Conservation (phyloP, 2,888 invertebrate species). For the Torymus auratus region DNA sequence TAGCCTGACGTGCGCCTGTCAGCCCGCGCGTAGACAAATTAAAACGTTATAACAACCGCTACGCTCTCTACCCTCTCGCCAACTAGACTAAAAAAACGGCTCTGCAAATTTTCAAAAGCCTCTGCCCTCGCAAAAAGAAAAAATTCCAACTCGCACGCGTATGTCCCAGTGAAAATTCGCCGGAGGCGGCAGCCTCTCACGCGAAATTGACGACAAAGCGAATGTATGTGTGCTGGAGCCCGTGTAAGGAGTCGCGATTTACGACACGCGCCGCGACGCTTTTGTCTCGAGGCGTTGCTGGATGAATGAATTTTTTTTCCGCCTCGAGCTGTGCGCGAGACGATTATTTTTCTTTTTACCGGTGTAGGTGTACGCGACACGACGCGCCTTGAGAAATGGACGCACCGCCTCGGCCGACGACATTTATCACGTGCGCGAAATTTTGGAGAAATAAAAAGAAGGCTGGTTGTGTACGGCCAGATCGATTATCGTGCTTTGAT, state of each 20-base stretch:
- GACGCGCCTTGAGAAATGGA: slow-evolving; percentile 28
- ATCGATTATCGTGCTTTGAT: slow-evolving; percentile 10
- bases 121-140: no score
- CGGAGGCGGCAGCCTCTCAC: background rate
- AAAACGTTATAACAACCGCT: no score
- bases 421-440: background rate
- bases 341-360: slow-evolving; percentile 29
- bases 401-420: background rate
- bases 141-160: no score
- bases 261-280: slow-evolving; percentile 27
- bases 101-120: no score
- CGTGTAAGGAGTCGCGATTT: slow-evolving; percentile 33
- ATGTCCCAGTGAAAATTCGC: no score
- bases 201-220: slow-evolving; percentile 3
- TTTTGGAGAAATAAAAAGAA: slow-evolving; percentile 8
- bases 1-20: no score
- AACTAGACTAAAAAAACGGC: no score
- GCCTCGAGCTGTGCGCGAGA: background rate
- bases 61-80: no score
- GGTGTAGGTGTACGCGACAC: background rate
- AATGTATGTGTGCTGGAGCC: background rate
- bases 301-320: slow-evolving; percentile 15
- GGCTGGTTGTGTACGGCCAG: background rate
- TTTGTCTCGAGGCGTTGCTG: slow-evolving; percentile 35
- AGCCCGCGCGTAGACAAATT: no score